Conservation (phyloP, 2,113 vertebrate species). For the Oncorhynchus mykiss region DNA sequence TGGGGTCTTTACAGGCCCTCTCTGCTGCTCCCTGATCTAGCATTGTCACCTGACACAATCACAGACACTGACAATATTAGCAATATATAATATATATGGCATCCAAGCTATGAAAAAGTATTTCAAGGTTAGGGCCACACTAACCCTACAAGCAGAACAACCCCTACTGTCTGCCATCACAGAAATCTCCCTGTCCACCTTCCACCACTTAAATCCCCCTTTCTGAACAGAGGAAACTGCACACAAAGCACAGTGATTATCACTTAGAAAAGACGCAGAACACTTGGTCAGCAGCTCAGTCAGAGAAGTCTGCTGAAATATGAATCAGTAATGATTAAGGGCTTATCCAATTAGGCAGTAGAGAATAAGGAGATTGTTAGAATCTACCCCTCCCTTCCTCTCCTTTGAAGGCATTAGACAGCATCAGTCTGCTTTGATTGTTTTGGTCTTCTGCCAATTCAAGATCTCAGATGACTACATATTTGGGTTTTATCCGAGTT, state of each 20-base stretch:
- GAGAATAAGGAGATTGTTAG: conserved; percentile 62
- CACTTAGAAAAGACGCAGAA: conserved; percentile 45
- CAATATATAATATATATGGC: neutral
- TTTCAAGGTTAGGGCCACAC: neutral
- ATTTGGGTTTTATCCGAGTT: neutral
- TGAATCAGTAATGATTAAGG: conserved; percentile 60
- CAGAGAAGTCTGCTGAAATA: conserved; percentile 60
- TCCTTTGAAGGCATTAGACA: conserved; percentile 53
- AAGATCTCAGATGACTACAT: conserved; percentile 41
- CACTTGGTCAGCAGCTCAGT: conserved; percentile 37
- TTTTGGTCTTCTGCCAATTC: conserved; percentile 58
- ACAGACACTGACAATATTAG: neutral
- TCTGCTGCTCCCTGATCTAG: conserved; percentile 89
- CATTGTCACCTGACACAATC: conserved; percentile 88
- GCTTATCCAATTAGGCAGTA: conserved; percentile 68
- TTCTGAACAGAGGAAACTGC: conserved; percentile 30
- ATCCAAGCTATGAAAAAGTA: neutral
- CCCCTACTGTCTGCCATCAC: neutral
- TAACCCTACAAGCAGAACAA: neutral
- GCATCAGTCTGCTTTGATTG: conserved; percentile 58
- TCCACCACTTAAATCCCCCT: conserved; percentile 17
- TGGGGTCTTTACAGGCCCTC: conserved; percentile 95
- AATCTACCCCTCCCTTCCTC: conserved; percentile 45
- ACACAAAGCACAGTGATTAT: conserved; percentile 54
- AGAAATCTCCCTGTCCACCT: conserved; percentile 12